phyloP scores from a whole-genome alignment of 2,888 invertebrate species.

The Rambutsinella grinnellia region DNA sequence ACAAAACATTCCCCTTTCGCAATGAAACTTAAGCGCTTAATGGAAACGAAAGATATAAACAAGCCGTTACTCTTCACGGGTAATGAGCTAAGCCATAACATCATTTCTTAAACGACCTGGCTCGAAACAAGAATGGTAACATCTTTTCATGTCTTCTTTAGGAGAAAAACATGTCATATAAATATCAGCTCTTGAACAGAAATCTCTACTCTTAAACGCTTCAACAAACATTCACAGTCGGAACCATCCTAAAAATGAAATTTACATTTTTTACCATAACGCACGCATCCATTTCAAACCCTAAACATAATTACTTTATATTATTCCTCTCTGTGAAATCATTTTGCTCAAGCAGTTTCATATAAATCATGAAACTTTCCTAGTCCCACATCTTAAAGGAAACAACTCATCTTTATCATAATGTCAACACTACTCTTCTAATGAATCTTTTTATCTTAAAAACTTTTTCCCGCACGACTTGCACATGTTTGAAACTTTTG shows the following conservation, averaged over 20 bases:
- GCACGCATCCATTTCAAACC: neutral
- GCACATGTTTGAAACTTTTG: too few species aligned
- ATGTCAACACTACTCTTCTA: slow-evolving; percentile 52
- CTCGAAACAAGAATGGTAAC: too few species aligned
- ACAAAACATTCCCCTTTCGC: too few species aligned
- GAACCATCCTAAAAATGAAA: too few species aligned
- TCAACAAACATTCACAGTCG: too few species aligned
- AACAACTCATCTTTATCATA: slow-evolving; percentile 46
- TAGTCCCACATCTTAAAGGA: neutral
- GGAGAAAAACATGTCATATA: neutral
- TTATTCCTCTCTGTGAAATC: neutral
- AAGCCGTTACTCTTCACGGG: neutral
- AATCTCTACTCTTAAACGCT: too few species aligned
- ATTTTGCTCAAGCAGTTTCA: neutral
- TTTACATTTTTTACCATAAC: neutral
- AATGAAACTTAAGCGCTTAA: too few species aligned
- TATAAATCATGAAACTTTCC: neutral
- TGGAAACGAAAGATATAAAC: neutral
- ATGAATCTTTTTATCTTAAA: slow-evolving; percentile 51
- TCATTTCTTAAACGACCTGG: too few species aligned
- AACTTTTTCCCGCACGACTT: too few species aligned
- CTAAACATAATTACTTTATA: neutral
- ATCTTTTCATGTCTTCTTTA: neutral
- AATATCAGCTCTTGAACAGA: too few species aligned
- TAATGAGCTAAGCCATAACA: neutral